phyloP scores from a whole-genome alignment of 2,888 invertebrate genomes.

The Leucoptera coffeella region DNA sequence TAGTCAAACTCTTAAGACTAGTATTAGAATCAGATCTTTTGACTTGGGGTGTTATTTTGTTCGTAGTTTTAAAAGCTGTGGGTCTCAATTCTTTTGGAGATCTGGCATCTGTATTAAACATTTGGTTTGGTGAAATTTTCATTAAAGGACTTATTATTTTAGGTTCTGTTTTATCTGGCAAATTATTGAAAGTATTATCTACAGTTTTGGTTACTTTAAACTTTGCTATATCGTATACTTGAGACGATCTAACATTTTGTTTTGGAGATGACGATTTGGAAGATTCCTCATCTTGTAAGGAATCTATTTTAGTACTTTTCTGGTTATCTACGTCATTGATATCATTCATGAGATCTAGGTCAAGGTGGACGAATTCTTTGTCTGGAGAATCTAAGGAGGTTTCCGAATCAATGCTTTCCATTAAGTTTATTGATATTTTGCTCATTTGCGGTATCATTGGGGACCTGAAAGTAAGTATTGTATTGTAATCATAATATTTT shows the following conservation, averaged over 20 bases:
- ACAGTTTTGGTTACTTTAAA: too few species aligned
- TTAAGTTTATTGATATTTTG: conserved; percentile 45
- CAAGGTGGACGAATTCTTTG: conserved; percentile 34
- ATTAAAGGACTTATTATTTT: conserved; percentile 18
- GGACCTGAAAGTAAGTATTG: conserved; percentile 20
- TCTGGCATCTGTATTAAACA: conserved; percentile 18
- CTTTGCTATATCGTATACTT: too few species aligned
- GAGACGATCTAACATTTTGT: too few species aligned
- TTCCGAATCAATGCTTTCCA: conserved; percentile 49
- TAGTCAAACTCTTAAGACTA: conserved; percentile 19
- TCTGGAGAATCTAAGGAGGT: conserved; percentile 45
- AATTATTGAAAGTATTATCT: too few species aligned
- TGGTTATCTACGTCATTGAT: too few species aligned
- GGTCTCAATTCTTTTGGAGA: conserved; percentile 26
- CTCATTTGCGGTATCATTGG: conserved; percentile 41
- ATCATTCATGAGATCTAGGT: conserved; percentile 25
- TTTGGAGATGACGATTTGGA: too few species aligned
- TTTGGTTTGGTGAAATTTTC: conserved; percentile 27
- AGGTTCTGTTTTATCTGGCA: conserved; percentile 14
- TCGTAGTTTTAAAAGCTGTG: conserved; percentile 24
- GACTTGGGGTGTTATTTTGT: conserved; percentile 17
- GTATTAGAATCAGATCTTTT: conserved; percentile 27
- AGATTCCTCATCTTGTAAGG: too few species aligned
- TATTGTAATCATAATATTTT: not conserved
- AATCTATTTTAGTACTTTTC: too few species aligned